Base-by-base conservation (phyloP, 2,797 vertebrate genomes). In the Babyrousa celebensis region DNA sequence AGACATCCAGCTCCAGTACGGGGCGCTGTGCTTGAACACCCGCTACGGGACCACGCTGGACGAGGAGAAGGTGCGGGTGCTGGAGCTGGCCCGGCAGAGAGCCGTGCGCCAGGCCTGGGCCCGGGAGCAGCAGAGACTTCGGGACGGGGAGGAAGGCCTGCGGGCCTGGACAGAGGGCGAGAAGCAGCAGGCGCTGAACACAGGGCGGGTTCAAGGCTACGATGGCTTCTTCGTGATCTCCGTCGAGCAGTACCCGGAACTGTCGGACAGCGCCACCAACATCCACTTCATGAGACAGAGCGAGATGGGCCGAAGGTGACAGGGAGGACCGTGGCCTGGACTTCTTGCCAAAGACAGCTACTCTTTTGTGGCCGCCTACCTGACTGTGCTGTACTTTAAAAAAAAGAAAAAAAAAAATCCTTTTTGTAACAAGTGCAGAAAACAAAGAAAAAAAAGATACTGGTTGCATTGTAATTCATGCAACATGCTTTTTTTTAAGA, bases 271-370 rank as follows among this genome's bases (percentile, higher is more conserved):
- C 98, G 99, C 99, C 97, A 99, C 99, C 99, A 99, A 99, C 98
- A 99, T 99, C 98, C 99, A 99, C 98, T 99, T 99, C 98, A 99
- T 99, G 99, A 99, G 99, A 99, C 99, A 99, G 99, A 99, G 99
- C n/a, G 99, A 99, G 98, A 99, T 99, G 99, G 99, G 99, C 99
- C 99, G 99, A 98, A 99, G 99, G 99, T 99, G 99, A 99, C 99
- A 99, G 99, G 98, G 98, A 98, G 98, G 98, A 96, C 98, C 92
- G 4, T 67, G 92, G 96, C 96, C 97, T 98, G 99, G 99, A 99
- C 99, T 99, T 99, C 99, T 99, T 99, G 99, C 99, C 99, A 99
- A 99, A 99, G 99, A 99, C 99, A 99, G 99, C 99, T 99, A 99
- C 99, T 98, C 99, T 99, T 99, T 99, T 99, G 99, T 99, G 99